phyloP scores from a whole-genome alignment of 2,113 vertebrate species.

The Thunnus thynnus region DNA sequence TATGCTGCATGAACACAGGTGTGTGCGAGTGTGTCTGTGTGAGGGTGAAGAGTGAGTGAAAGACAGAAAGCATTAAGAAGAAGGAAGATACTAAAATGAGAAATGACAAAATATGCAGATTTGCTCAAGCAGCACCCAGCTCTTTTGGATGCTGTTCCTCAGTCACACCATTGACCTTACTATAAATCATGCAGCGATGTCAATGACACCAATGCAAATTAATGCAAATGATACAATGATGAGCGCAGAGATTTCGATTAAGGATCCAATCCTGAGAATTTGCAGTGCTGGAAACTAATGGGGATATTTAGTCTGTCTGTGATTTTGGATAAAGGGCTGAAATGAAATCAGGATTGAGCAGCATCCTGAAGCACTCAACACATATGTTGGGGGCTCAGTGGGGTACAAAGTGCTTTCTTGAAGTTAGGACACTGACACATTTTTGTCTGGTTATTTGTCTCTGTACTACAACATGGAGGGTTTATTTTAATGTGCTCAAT shows the following conservation, averaged over 20 bases:
- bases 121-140: neutral
- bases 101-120: slow-evolving; percentile 55
- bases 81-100: slow-evolving; percentile 18
- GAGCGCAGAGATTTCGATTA: slow-evolving; percentile 15
- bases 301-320: neutral
- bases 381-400: neutral
- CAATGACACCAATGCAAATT: slow-evolving; percentile 57
- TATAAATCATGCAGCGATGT: slow-evolving; percentile 71
- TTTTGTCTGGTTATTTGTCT: neutral
- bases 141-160: slow-evolving; percentile 34
- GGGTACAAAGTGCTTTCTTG: neutral
- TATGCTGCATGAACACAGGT: neutral
- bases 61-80: slow-evolving; percentile 11
- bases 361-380: neutral
- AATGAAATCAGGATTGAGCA: neutral
- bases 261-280: slow-evolving; percentile 28
- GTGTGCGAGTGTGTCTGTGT: neutral
- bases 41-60: neutral
- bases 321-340: neutral
- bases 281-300: slow-evolving; percentile 4
- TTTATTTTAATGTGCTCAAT: no score
- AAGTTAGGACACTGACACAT: neutral
- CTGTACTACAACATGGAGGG: neutral
- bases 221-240: slow-evolving; percentile 59
- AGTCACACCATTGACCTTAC: slow-evolving; percentile 57